These are phyloP conservation scores for Bombus picipes DNA, from an alignment of 1,140 invertebrate genomes.

Conservation along the genomic window DNA sequence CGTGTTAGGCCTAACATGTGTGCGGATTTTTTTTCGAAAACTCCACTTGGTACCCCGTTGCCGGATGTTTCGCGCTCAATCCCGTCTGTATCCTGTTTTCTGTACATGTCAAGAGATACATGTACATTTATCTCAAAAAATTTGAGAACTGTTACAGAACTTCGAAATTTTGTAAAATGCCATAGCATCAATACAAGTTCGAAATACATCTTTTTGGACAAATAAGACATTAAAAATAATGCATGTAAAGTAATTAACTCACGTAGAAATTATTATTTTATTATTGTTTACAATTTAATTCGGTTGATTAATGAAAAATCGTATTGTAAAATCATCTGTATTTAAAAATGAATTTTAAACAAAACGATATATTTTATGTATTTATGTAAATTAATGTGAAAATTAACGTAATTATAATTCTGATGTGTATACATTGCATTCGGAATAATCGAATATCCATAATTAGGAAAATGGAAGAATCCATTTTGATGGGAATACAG, in stretches of 20 bases:
- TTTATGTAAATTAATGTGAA: neutral
- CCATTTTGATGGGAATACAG: slow-evolving; percentile 73
- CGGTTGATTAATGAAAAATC: neutral
- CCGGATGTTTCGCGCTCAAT: neutral
- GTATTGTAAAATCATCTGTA: neutral
- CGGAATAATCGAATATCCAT: neutral
- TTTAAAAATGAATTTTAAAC: neutral
- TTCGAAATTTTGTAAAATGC: neutral
- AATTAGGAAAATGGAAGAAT: slow-evolving; percentile 25
- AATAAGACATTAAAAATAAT: neutral
- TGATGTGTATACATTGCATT: neutral
- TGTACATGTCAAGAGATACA: neutral
- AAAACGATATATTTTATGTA: neutral
- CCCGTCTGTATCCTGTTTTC: neutral
- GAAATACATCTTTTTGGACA: neutral
- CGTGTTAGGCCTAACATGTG: neutral
- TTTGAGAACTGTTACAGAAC: neutral
- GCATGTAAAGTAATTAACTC: neutral
- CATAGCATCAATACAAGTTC: neutral
- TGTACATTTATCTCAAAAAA: neutral
- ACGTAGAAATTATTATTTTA: neutral
- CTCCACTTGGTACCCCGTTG: neutral
- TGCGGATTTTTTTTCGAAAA: slow-evolving; percentile 43
- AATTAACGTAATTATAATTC: slow-evolving; percentile 1
- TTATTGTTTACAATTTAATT: neutral